Conservation (phyloP, 2,888 invertebrate species). For the Agriotes lineatus region DNA sequence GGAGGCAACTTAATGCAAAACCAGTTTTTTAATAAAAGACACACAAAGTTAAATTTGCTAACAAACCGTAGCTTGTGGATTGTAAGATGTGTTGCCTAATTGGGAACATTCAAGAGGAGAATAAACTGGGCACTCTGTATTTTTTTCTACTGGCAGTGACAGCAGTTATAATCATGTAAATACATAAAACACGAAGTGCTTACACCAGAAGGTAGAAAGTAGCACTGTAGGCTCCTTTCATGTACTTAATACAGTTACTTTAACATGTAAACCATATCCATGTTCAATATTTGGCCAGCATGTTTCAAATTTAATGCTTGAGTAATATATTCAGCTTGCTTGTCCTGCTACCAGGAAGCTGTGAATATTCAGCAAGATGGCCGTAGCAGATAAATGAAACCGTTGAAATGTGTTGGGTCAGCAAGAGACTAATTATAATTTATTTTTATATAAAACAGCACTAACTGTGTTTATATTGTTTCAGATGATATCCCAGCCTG, state of each 20-base stretch:
- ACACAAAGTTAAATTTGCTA: no score
- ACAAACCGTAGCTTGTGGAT: no score
- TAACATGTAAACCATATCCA: constrained; percentile 18
- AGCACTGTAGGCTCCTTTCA: neutral
- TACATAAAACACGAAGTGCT: no score
- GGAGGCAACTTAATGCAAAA: no score
- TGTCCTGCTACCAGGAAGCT: constrained; percentile 7
- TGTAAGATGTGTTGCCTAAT: no score
- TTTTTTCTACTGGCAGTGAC: no score
- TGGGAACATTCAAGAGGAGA: no score
- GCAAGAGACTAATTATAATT: constrained; percentile 12
- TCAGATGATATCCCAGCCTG: neutral
- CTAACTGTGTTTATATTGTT: constrained; percentile 6
- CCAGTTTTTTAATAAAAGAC: no score
- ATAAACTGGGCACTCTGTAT: no score
- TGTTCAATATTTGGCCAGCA: constrained; percentile 20
- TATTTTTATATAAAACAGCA: constrained; percentile 4
- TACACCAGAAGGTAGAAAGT: no score
- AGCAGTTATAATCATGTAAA: no score
- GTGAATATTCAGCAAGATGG: constrained; percentile 29
- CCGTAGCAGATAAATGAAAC: constrained; percentile 12
- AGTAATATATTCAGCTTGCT: constrained; percentile 11
- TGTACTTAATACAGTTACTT: constrained; percentile 1
- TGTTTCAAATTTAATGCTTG: constrained; percentile 13
- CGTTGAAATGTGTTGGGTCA: constrained; percentile 11